A percentile compares a stretch with the other conserved stretches of the same genome.
phyloP scores from a whole-genome alignment of 2,888 invertebrate genomes.

The Drosophila prostipennis region DNA sequence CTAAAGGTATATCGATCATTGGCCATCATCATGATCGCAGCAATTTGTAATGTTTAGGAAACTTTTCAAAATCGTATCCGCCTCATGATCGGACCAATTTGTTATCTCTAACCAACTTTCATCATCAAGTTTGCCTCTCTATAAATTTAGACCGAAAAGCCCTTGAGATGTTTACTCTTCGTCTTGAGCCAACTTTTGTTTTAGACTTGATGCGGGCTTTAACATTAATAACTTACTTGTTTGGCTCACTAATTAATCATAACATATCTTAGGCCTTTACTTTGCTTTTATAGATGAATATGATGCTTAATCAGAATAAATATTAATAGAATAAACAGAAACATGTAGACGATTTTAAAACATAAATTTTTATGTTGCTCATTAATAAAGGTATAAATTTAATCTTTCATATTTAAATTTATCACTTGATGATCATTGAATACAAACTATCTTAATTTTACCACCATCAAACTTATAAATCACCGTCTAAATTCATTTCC shows the following conservation, averaged over 20 bases:
- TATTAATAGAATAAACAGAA: too few relatives aligned
- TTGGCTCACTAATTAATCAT: constrained; percentile 22
- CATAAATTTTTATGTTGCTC: neutral
- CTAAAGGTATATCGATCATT: constrained; percentile 26
- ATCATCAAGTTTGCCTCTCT: constrained; percentile 16
- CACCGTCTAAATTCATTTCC: neutral
- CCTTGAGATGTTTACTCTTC: constrained; percentile 2
- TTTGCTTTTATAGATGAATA: neutral
- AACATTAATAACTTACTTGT: constrained; percentile 6
- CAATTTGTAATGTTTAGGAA: constrained; percentile 44
- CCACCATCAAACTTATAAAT: neutral
- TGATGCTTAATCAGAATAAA: neutral
- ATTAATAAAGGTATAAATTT: neutral
- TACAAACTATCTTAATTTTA: neutral
- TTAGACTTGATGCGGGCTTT: constrained; percentile 17
- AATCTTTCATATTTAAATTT: too few relatives aligned
- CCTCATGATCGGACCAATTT: constrained; percentile 21
- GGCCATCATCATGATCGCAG: constrained; percentile 31
- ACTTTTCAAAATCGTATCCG: constrained; percentile 54
- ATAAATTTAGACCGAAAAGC: constrained; percentile 1
- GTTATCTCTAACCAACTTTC: constrained; percentile 22
- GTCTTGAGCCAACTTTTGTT: constrained; percentile 13
- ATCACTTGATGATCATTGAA: too few relatives aligned
- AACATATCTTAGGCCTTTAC: neutral
- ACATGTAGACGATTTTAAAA: neutral